Evolutionary conservation across 2,113 vertebrate species (phyloP).

Genomic region (Pollachius pollachius): DNA sequence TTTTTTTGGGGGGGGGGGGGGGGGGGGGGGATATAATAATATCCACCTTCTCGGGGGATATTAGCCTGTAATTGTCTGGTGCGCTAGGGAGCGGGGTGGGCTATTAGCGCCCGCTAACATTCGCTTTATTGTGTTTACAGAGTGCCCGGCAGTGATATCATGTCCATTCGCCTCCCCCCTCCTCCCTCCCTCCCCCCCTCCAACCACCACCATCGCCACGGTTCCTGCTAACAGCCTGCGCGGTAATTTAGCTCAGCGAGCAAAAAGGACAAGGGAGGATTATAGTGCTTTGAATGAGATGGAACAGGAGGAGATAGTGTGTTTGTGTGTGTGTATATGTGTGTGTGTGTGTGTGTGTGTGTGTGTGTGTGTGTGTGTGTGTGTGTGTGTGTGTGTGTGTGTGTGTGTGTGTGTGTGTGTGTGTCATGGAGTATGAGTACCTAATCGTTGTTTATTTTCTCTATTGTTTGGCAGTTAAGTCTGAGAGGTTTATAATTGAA

Average conservation of each 20-base stretch:
- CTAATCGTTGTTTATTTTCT: too few species aligned
- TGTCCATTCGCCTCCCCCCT: conserved; percentile 18
- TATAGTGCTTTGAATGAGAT: conserved; percentile 14
- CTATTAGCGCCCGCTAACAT: conserved; percentile 34
- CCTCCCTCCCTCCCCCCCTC: background rate
- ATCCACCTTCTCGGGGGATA: conserved; percentile 44
- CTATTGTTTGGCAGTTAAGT: too few species aligned
- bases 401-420: too few species aligned
- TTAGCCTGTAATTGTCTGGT: conserved; percentile 41
- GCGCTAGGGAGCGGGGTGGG: conserved; percentile 26
- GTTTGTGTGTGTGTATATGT: conserved; percentile 11
- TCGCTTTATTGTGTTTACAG: conserved; percentile 42
- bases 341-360: background rate
- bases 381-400: too few species aligned
- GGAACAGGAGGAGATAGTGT: conserved; percentile 10
- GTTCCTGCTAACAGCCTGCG: background rate
- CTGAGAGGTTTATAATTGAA: too few species aligned
- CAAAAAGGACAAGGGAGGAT: conserved; percentile 19
- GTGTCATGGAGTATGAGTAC: too few species aligned
- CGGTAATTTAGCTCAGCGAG: conserved; percentile 21
- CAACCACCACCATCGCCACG: too few species aligned
- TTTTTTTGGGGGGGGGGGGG: too few species aligned
- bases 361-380: background rate
- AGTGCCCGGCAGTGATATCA: conserved; percentile 26
- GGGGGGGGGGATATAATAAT: too few species aligned